Evolutionary conservation across 2,113 vertebrate genomes (phyloP).

Genomic region (Atrichornis clamosus): DNA sequence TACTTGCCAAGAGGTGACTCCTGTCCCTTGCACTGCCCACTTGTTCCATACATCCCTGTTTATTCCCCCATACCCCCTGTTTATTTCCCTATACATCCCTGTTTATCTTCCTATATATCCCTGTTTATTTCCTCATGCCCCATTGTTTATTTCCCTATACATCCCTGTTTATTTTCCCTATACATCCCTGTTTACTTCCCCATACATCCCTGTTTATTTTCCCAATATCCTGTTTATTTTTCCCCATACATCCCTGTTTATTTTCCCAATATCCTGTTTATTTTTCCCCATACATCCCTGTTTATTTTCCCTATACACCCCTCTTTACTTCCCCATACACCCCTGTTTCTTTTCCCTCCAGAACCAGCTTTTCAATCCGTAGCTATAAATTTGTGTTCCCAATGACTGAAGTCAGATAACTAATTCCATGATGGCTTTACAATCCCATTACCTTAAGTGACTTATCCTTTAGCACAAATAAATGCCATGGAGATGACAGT

Average conservation of each 20-base stretch:
- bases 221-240: too few species aligned
- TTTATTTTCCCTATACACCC: too few species aligned
- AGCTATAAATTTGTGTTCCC: not conserved
- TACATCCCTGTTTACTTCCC: not conserved
- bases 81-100: not conserved
- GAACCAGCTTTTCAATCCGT: not conserved
- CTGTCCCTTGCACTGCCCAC: too few species aligned
- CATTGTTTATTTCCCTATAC: not conserved
- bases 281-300: too few species aligned
- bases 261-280: too few species aligned
- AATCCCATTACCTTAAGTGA: conserved; percentile 26
- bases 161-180: not conserved
- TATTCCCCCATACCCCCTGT: not conserved
- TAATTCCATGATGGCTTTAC: conserved; percentile 48
- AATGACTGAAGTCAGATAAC: not conserved
- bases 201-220: not conserved
- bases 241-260: not conserved
- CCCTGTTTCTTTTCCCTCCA: not conserved
- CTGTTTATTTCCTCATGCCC: not conserved
- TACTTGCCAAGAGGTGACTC: too few species aligned
- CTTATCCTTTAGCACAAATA: not conserved
- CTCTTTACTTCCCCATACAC: not conserved
- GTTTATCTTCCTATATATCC: not conserved
- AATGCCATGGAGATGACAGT: not conserved
- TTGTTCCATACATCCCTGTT: too few species aligned